Conservation (phyloP, 2,888 invertebrate genomes). For the Leucozona laternaria region DNA sequence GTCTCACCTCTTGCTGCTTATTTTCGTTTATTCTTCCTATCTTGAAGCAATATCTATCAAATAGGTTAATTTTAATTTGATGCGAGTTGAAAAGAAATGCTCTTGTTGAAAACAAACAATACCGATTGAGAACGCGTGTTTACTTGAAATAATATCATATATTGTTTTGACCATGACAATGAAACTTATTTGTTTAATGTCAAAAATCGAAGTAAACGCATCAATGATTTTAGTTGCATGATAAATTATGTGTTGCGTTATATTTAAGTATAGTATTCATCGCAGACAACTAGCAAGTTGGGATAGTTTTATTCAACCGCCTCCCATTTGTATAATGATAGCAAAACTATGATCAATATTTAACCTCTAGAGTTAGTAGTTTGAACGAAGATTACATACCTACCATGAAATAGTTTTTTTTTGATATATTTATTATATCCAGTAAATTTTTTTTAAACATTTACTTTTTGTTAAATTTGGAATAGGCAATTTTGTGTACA, state of each 20-base stretch:
- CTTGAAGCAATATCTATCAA: neutral
- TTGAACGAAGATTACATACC: too few species aligned
- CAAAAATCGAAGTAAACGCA: conserved; percentile 10
- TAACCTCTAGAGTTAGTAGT: neutral
- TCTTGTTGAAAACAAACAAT: neutral
- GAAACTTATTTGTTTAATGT: conserved; percentile 19
- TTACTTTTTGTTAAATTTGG: too few species aligned
- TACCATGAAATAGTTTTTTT: too few species aligned
- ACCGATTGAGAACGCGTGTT: neutral
- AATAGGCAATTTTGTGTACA: too few species aligned
- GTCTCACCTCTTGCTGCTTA: neutral
- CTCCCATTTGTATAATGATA: neutral
- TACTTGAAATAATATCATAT: conserved; percentile 5
- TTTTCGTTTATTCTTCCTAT: neutral
- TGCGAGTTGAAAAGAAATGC: neutral
- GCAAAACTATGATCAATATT: neutral
- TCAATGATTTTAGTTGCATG: conserved; percentile 21
- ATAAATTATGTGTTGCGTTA: neutral
- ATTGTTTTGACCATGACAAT: conserved; percentile 7
- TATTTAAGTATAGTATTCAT: neutral
- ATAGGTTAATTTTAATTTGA: neutral
- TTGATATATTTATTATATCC: too few species aligned
- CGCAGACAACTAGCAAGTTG: neutral
- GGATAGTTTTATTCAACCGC: neutral
- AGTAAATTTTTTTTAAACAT: too few species aligned